Conservation (phyloP, 2,113 vertebrate species). For the Alaudala cheleensis region DNA sequence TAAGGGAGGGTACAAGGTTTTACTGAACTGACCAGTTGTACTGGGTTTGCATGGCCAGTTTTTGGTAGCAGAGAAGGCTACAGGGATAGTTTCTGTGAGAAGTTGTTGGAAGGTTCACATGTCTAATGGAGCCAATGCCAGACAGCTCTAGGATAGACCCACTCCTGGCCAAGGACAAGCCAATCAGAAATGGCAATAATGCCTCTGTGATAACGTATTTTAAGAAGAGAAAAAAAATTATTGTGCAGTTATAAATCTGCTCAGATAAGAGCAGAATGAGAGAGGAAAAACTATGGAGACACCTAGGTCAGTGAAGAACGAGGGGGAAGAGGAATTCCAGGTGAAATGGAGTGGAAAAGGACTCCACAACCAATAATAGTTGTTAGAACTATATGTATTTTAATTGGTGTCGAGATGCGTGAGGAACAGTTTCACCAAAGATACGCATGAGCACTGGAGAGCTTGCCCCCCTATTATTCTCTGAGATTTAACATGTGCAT, state of each 20-base stretch:
- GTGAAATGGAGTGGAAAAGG: too few relatives aligned
- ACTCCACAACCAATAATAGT: too few relatives aligned
- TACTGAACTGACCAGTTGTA: not conserved
- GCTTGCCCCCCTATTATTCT: not conserved
- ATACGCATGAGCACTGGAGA: rapidly evolving
- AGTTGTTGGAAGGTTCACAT: not conserved
- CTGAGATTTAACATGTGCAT: not conserved
- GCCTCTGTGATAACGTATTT: not conserved
- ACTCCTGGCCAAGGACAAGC: not conserved
- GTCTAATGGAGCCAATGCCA: not conserved
- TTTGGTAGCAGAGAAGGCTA: not conserved
- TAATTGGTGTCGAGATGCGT: too few relatives aligned
- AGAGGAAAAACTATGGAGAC: not conserved
- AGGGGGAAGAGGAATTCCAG: not conserved
- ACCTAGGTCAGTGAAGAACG: not conserved
- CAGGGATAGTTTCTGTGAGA: not conserved
- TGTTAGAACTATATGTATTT: not conserved
- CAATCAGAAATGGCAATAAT: not conserved
- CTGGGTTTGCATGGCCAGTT: not conserved
- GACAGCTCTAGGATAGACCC: not conserved
- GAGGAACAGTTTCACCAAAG: not conserved
- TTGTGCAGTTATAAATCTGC: not conserved
- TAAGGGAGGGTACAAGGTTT: not conserved
- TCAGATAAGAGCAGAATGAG: not conserved
- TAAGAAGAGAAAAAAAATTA: not conserved